Base-by-base conservation (phyloP, 2,888 invertebrate genomes). In the Tuta absoluta region DNA sequence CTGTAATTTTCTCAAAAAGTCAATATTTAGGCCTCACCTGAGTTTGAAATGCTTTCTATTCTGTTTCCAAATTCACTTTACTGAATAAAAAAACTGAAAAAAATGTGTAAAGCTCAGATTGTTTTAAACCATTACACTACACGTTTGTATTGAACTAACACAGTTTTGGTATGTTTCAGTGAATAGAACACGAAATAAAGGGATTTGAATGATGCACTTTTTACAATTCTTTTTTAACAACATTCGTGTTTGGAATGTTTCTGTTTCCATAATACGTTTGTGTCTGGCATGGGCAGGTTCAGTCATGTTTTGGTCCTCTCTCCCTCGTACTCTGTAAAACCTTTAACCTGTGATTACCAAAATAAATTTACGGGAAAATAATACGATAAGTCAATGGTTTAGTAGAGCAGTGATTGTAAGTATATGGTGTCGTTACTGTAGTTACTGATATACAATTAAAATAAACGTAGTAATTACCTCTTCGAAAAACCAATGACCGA, bases 401-500 rank as follows among this genome's bases (percentile, higher is more conserved):
- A 38, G 38, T 59, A 37, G 17, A 49, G 53, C 12, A 51, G 49
- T 51, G 37, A 37, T n/a, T n/a, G n/a, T n/a, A n/a, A n/a, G n/a
- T n/a, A n/a, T n/a, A n/a, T n/a, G n/a, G n/a, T n/a, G n/a, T n/a
- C n/a, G n/a, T n/a, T n/a, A n/a, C n/a, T n/a, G n/a, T n/a, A n/a
- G n/a, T n/a, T n/a, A n/a, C n/a, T n/a, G n/a, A n/a, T n/a, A n/a
- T n/a, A n/a, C n/a, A n/a, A n/a, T n/a, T n/a, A n/a, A n/a, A n/a
- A n/a, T n/a, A n/a, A n/a, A n/a, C n/a, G n/a, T n/a, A n/a, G n/a
- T n/a, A n/a, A n/a, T n/a, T n/a, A n/a, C n/a, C n/a, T n/a, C n/a
- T n/a, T n/a, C n/a, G n/a, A n/a, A n/a, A n/a, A n/a, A n/a, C n/a
- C n/a, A n/a, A n/a, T n/a, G n/a, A n/a, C n/a, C n/a, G n/a, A n/a